A percentile compares a stretch with the other conserved stretches of the same genome.
Conservation (phyloP, 2,113 vertebrate genomes). For the Plotosus lineatus region DNA sequence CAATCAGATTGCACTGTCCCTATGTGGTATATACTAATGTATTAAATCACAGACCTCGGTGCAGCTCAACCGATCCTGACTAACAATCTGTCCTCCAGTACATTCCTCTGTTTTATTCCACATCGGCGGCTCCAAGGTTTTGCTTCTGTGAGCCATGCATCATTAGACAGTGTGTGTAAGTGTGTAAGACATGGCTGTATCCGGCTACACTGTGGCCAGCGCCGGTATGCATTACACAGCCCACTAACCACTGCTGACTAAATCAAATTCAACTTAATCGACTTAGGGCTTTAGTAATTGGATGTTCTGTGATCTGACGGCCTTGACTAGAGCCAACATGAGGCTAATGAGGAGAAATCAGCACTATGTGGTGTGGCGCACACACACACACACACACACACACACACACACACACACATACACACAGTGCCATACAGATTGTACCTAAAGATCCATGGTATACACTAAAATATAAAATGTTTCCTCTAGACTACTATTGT, state of each 20-base stretch:
- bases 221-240: constrained; percentile 20
- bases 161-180: constrained; percentile 28
- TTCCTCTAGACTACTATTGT: not conserved
- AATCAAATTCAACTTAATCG: constrained; percentile 42
- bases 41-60: not conserved
- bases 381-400: constrained; percentile 6
- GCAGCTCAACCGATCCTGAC: not conserved
- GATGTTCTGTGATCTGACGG: constrained; percentile 35
- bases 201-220: constrained; percentile 16
- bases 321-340: not conserved
- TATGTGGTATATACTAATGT: too few species aligned
- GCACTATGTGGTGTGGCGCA: not conserved
- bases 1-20: too few species aligned
- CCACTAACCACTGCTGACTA: constrained; percentile 40
- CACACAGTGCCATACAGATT: not conserved
- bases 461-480: not conserved
- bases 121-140: not conserved
- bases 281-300: constrained; percentile 43
- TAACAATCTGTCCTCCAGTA: not conserved
- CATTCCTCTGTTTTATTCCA: not conserved
- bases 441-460: not conserved
- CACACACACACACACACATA: not conserved
- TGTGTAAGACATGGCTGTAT: constrained; percentile 32
- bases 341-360: constrained; percentile 27
- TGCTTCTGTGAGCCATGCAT: constrained; percentile 12